A percentile compares a stretch with the other conserved stretches of the same genome.
Conservation (phyloP, 2,888 invertebrate genomes). For the Stramonita haemastoma region DNA sequence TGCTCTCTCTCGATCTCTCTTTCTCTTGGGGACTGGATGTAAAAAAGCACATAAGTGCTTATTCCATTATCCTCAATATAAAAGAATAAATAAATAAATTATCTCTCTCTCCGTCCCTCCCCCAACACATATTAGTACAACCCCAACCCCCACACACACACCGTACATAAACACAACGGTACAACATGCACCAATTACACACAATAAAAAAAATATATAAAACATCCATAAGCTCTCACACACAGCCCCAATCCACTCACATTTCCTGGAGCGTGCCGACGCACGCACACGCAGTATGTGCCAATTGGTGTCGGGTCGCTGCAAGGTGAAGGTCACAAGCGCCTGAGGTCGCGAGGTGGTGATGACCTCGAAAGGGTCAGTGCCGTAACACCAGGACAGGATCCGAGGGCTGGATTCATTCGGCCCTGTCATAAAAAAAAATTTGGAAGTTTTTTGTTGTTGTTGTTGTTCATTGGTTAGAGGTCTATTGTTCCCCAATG, state of each 20-base stretch:
- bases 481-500: too few relatives aligned
- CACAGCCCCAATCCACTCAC: not conserved
- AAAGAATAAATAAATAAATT: too few relatives aligned
- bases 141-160: too few relatives aligned
- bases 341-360: conserved; percentile 37
- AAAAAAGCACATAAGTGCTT: too few relatives aligned
- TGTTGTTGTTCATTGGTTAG: too few relatives aligned
- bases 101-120: too few relatives aligned
- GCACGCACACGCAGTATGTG: conserved; percentile 41
- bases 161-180: too few relatives aligned
- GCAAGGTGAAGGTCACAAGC: conserved; percentile 45
- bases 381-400: conserved; percentile 44
- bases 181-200: not conserved
- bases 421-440: conserved; percentile 32
- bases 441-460: too few relatives aligned
- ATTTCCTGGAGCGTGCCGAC: not conserved
- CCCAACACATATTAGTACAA: too few relatives aligned
- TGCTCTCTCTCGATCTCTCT: too few relatives aligned
- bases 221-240: not conserved
- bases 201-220: not conserved
- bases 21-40: too few relatives aligned
- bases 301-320: conserved; percentile 40
- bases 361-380: conserved; percentile 44
- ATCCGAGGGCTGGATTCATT: conserved; percentile 17
- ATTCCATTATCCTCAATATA: too few relatives aligned